Conservation (phyloP, 2,888 invertebrate species). For the Myathropa florea region DNA sequence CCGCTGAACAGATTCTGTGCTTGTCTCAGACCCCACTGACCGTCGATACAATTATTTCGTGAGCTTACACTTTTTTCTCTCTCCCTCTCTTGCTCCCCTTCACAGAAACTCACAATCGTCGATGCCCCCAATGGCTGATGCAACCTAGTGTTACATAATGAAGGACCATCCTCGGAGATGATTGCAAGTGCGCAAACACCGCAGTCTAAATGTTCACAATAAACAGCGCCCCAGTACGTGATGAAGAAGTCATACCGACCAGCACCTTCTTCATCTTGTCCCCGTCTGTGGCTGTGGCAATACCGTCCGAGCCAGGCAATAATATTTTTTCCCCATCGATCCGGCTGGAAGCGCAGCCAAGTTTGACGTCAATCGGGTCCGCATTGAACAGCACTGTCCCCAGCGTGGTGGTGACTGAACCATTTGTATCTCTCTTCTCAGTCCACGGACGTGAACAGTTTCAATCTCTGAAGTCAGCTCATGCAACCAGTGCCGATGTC, state of each 20-base stretch:
- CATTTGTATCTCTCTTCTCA: constrained; percentile 52
- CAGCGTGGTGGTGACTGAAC: constrained; percentile 57
- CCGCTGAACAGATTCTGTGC: too few species aligned
- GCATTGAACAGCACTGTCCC: constrained; percentile 36
- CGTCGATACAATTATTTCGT: constrained; percentile 65
- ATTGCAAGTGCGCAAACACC: constrained; percentile 68
- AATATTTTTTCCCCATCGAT: constrained; percentile 27
- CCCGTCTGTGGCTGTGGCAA: not conserved
- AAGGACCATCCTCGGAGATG: constrained; percentile 64
- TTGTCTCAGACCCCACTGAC: not conserved
- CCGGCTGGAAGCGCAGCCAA: constrained; percentile 48
- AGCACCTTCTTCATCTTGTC: constrained; percentile 53
- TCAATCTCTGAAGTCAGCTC: constrained; percentile 35
- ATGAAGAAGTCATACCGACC: constrained; percentile 68
- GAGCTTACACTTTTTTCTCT: constrained; percentile 41
- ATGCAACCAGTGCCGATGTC: constrained; percentile 6
- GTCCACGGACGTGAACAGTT: constrained; percentile 57
- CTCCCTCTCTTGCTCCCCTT: not conserved
- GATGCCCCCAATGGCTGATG: not conserved
- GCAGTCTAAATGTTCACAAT: constrained; percentile 61
- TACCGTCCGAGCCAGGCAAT: not conserved
- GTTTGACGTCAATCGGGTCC: constrained; percentile 53
- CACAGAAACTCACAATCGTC: not conserved
- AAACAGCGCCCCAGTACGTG: constrained; percentile 63
- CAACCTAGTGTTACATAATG: constrained; percentile 55